Percentiles rank a stretch among this genome's conserved stretches.
These are phyloP conservation scores for Halictus ligatus DNA, from an alignment of 2,888 invertebrate species.

Conservation along the genomic window DNA sequence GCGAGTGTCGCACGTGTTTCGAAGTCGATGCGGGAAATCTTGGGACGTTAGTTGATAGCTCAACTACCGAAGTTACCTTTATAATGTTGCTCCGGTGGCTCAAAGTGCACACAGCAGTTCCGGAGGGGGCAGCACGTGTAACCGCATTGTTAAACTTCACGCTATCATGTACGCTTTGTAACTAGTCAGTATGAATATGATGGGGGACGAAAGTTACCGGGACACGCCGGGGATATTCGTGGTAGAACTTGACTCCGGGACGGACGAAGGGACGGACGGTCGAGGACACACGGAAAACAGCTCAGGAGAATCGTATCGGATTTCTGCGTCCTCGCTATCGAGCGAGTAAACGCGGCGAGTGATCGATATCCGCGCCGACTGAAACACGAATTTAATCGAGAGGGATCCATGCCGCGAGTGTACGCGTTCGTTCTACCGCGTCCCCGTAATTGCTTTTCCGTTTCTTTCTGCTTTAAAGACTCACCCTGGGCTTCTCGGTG, in stretches of 20 bases:
- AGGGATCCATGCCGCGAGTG: conserved; percentile 24
- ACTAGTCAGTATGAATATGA: conserved; percentile 40
- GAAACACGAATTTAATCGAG: conserved; percentile 39
- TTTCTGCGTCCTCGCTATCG: not conserved
- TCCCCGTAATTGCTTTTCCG: conserved; percentile 51
- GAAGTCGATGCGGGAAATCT: conserved; percentile 47
- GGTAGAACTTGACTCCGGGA: conserved; percentile 37
- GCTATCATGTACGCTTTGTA: conserved; percentile 40
- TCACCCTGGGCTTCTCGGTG: conserved; percentile 51
- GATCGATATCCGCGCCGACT: conserved; percentile 2
- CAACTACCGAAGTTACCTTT: conserved; percentile 40
- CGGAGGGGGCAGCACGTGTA: conserved; percentile 43
- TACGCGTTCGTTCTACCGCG: conserved; percentile 18
- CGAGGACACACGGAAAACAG: not conserved
- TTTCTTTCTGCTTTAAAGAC: conserved; percentile 47
- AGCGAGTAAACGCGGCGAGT: not conserved
- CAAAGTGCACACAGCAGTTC: conserved; percentile 48
- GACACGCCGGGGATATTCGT: conserved; percentile 32
- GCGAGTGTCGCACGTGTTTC: not conserved
- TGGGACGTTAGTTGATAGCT: conserved; percentile 25
- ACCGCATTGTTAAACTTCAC: conserved; percentile 65
- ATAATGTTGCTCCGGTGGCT: conserved; percentile 33
- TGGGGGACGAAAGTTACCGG: conserved; percentile 34
- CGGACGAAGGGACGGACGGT: not conserved
- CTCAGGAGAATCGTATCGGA: not conserved